Conservation (phyloP, 2,797 vertebrate genomes). For the Pempheris klunzingeri region DNA sequence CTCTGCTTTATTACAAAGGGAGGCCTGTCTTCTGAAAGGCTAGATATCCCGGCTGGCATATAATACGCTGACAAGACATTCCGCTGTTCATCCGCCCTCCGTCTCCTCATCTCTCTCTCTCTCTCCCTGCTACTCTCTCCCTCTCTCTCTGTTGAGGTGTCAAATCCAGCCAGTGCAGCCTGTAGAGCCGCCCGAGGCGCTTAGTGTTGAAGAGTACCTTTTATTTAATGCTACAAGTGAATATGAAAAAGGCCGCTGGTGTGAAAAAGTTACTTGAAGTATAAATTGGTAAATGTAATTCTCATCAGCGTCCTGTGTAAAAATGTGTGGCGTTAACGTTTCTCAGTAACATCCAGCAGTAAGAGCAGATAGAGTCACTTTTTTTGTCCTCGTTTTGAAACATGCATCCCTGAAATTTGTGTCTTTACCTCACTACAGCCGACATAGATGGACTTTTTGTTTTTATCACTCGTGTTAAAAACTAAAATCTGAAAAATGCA, state of each 20-base stretch:
- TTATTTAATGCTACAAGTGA: slow-evolving; percentile 46
- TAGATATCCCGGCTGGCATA: slow-evolving; percentile 78
- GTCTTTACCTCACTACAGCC: not conserved
- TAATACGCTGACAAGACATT: slow-evolving; percentile 84
- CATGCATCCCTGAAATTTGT: not conserved
- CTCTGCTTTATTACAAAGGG: slow-evolving; percentile 90
- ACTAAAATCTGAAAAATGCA: not conserved
- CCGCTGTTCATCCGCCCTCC: slow-evolving; percentile 63
- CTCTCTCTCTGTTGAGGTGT: slow-evolving; percentile 42
- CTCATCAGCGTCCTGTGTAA: not conserved
- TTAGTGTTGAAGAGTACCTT: slow-evolving; percentile 27
- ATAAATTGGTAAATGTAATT: not conserved
- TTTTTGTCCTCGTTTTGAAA: not conserved
- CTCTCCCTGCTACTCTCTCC: slow-evolving; percentile 9
- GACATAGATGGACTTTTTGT: not conserved
- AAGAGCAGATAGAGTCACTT: not conserved
- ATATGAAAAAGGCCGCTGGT: slow-evolving; percentile 4
- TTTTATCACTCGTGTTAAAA: not conserved
- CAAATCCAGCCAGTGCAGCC: slow-evolving; percentile 42
- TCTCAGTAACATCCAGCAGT: no score
- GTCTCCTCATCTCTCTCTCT: slow-evolving; percentile 41
- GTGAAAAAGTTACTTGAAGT: slow-evolving; percentile 16
- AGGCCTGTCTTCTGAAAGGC: slow-evolving; percentile 86
- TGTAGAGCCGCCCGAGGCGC: slow-evolving; percentile 52
- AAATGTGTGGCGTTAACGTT: slow-evolving; percentile 13